Evolutionary conservation across 2,113 vertebrate genomes (phyloP), one percentile per base, ranked within the genome.

Genomic region (Actinemys pallida): DNA sequence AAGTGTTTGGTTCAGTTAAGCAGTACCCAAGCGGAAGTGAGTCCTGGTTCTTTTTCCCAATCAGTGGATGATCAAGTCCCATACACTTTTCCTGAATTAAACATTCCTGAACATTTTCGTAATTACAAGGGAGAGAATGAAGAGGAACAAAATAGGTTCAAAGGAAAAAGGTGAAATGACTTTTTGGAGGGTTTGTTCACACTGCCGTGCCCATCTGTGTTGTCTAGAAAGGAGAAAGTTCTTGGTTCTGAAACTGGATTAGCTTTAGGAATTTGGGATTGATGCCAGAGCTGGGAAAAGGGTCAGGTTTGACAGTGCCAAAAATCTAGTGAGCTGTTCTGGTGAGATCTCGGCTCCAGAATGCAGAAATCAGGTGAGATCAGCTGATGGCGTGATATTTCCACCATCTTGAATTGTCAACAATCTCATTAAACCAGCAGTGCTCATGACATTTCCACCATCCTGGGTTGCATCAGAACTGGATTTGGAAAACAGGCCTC

Each of bases 211-310:
- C 56, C 79, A 49, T 57, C 52, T 53, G 42, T 89, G 72, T 78
- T 19, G 19, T 49, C 57, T 54, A 72, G 25, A 53, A 80, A 56
- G 69, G 57, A 35, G 16, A 42, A 81, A 49, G 47, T 3, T 53
- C 24, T 92, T 24, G 39, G 9, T 45, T 59, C 3, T 10, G 22
- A 4, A 47, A 86, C n/a, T 25, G 56, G 72, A 53, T 54, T n/a
- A 62, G 72, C 75, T 78, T 31, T 13, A 84, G 72, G 83, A 84
- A 69, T 45, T 91, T 5, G n/a, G 80, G 42, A 65, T 83, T 39
- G 83, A 81, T 88, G 83, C 87, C 89, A 85, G 42, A 93, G 76
- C 59, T 54, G 84, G 78, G 65, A 72, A 52, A 92, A 81, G 72
- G 39, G 53, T 81, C 80, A 72, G 57, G 11, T 79, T 84, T 65